Base-by-base conservation (phyloP, 2,797 vertebrate genomes). In the Tiaroga cobitis region DNA sequence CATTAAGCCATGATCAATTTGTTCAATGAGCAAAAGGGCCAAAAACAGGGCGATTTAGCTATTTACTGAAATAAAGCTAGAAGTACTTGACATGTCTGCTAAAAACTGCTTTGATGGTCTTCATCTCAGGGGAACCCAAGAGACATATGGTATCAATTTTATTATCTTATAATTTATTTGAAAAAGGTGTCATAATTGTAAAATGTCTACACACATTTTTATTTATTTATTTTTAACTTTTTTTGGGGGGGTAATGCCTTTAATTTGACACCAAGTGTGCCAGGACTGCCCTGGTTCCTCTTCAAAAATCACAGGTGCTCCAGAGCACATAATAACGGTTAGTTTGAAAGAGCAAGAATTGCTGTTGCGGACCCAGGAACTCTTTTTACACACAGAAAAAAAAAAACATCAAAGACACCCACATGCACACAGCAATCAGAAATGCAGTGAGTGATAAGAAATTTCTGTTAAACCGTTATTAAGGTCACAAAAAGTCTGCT, bases 401-500 rank as follows among this genome's bases (percentile, higher is more conserved):
- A 78, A 26, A 21, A 32, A 0, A 0, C 51, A 41, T 41, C 32
- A 69, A 68, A 83, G 16, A 75, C 72, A 77, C 34, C 49, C 74
- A 69, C 74, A 84, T 78, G 63, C 63, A 65, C 1, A 34, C 32
- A 49, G 29, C 21, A 77, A 56, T 78, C 46, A 43, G n/a, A 76
- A 61, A 80, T 74, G 41, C 56, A 63, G 24, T 51, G 39, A 70
- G 8, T 11, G 51, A 84, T 79, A 4, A 63, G 9, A 10, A 9
- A 69, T 84, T 49, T 72, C 19, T 68, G 26, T 65, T 41, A 56
- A 63, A 49, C 39, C 41, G 39, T 85, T 73, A 73, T 65, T 80
- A 65, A 85, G 81, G 68, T 73, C 81, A 80, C 39, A 72, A 61
- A 85, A 85, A 51, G 68, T 63, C 77, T 80, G 77, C 54, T 80